These are phyloP conservation scores for Ectemnius cavifrons DNA, from an alignment of 2,888 invertebrate species.

Conservation along the genomic window DNA sequence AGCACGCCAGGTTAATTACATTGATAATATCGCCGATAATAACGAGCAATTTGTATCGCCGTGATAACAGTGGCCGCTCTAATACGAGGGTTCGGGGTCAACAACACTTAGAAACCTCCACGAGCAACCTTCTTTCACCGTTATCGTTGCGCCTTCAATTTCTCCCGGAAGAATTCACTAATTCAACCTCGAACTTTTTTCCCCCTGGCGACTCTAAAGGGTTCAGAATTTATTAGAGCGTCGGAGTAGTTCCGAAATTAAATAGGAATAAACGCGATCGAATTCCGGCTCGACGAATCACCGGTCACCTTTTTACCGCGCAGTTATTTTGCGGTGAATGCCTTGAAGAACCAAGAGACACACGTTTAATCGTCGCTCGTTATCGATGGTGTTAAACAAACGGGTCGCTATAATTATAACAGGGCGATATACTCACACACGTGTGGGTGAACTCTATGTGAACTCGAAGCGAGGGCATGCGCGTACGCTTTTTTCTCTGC, in stretches of 20 bases:
- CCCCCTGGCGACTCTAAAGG: too few relatives aligned
- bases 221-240: background rate
- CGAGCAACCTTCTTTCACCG: background rate
- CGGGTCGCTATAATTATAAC: constrained; percentile 52
- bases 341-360: too few relatives aligned
- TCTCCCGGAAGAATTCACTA: background rate
- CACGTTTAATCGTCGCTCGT: constrained; percentile 57
- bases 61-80: background rate
- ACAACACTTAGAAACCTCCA: background rate
- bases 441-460: constrained; percentile 3
- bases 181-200: too few relatives aligned
- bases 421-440: constrained; percentile 8
- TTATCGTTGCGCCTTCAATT: background rate
- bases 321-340: too few relatives aligned
- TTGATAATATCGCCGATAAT: constrained; percentile 7
- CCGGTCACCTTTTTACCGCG: too few relatives aligned
- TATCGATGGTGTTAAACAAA: constrained; percentile 58
- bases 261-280: background rate
- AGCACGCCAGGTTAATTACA: constrained; percentile 1
- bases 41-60: constrained; percentile 9
- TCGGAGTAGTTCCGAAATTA: background rate
- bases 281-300: too few relatives aligned
- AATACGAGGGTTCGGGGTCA: constrained; percentile 4
- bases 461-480: constrained; percentile 41
- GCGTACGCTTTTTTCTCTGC: constrained; percentile 20